These are phyloP conservation scores for Malacosoma neustria DNA, from an alignment of 2,888 invertebrate genomes.

Conservation along the genomic window DNA sequence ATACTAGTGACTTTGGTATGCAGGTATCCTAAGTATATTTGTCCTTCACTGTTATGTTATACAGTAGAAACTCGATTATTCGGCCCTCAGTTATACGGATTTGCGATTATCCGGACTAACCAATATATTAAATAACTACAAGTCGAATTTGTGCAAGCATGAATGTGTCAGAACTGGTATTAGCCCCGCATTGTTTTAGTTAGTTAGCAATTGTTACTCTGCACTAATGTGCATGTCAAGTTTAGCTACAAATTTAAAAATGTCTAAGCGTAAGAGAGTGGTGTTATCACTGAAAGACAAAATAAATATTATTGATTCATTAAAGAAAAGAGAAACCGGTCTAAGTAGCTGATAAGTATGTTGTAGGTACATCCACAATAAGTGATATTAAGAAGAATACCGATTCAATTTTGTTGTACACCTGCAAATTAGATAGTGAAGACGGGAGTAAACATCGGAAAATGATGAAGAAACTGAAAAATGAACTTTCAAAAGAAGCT, in stretches of 20 bases:
- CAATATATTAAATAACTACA: too few relatives aligned
- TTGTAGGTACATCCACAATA: conserved; percentile 21
- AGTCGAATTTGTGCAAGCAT: too few relatives aligned
- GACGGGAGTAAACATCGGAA: conserved; percentile 19
- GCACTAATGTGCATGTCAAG: neutral
- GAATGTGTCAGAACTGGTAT: too few relatives aligned
- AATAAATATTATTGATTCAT: conserved; percentile 20
- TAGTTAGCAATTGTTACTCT: neutral
- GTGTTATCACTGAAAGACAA: conserved; percentile 20
- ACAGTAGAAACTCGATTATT: too few relatives aligned
- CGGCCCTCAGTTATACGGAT: too few relatives aligned
- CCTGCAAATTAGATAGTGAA: conserved; percentile 16
- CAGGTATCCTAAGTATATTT: too few relatives aligned
- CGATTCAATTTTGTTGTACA: conserved; percentile 18
- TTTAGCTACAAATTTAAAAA: neutral
- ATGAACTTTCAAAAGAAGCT: conserved; percentile 20
- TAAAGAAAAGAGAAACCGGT: conserved; percentile 20
- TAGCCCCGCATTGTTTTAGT: too few relatives aligned
- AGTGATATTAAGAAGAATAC: conserved; percentile 22
- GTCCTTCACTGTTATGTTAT: too few relatives aligned
- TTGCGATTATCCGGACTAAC: too few relatives aligned
- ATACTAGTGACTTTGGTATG: too few relatives aligned
- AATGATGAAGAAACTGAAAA: conserved; percentile 19
- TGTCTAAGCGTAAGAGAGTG: conserved; percentile 19
- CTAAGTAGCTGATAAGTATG: conserved; percentile 20